phyloP scores from a whole-genome alignment of 2,888 invertebrate genomes.

The Pheosia gnoma region DNA sequence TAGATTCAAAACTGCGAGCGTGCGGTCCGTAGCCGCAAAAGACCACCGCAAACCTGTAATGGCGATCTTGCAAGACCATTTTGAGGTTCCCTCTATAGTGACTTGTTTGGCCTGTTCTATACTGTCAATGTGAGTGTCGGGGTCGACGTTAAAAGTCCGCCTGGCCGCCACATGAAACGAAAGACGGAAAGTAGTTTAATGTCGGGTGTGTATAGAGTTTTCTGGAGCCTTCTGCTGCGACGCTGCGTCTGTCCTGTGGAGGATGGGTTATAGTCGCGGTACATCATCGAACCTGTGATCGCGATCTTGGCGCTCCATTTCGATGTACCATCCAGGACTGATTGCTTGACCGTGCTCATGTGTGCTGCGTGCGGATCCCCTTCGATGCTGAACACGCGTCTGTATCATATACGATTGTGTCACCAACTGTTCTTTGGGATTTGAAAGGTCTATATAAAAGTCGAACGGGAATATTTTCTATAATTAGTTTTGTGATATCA shows the following conservation, averaged over 20 bases:
- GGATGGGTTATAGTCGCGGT: slow-evolving; percentile 49
- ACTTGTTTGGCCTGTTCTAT: slow-evolving; percentile 98
- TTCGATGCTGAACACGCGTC: slow-evolving; percentile 98
- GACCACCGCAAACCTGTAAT: slow-evolving; percentile 95
- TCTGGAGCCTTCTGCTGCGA: slow-evolving; percentile 39
- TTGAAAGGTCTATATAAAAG: background rate
- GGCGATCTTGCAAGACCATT: slow-evolving; percentile 99
- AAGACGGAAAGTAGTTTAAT: slow-evolving; percentile 75
- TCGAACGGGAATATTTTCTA: slow-evolving; percentile 9
- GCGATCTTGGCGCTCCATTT: slow-evolving; percentile 99
- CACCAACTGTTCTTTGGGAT: slow-evolving; percentile 43
- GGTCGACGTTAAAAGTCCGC: slow-evolving; percentile 98
- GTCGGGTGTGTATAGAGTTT: slow-evolving; percentile 63
- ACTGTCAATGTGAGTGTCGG: slow-evolving; percentile 98
- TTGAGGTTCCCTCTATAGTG: slow-evolving; percentile 99
- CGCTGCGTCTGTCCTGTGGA: slow-evolving; percentile 37
- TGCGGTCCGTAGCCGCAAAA: slow-evolving; percentile 82
- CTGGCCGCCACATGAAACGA: slow-evolving; percentile 86
- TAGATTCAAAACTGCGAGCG: slow-evolving; percentile 81
- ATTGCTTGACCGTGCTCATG: slow-evolving; percentile 99
- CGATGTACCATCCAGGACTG: slow-evolving; percentile 99
- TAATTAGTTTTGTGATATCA: background rate
- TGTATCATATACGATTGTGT: slow-evolving; percentile 83
- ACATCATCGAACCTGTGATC: slow-evolving; percentile 97
- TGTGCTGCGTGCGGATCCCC: slow-evolving; percentile 96